phyloP scores from a whole-genome alignment of 2,888 invertebrate species.

The Yponomeuta evonymella region DNA sequence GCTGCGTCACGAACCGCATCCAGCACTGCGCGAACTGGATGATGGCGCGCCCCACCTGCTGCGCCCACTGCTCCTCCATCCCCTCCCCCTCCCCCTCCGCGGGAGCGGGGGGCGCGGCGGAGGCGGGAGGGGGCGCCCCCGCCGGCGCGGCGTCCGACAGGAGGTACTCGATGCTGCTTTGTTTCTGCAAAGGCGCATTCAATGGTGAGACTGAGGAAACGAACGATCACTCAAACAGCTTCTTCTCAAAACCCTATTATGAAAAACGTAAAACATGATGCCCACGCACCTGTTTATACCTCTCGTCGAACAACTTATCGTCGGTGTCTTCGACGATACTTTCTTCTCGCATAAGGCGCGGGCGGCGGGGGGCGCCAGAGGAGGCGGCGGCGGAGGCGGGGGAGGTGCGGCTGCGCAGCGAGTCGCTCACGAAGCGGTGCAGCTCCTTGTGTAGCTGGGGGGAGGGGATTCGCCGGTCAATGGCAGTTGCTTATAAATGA shows the following conservation, averaged over 20 bases:
- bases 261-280: not conserved
- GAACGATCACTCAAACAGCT: no score
- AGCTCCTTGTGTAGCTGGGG: constrained; percentile 82
- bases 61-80: constrained; percentile 30
- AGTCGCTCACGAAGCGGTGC: constrained; percentile 76
- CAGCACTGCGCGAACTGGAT: constrained; percentile 79
- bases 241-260: no score
- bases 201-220: no score
- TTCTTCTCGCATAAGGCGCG: constrained; percentile 42
- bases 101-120: constrained; percentile 16
- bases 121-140: constrained; percentile 18
- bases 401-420: constrained; percentile 21
- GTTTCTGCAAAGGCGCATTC: constrained; percentile 29
- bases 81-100: constrained; percentile 21
- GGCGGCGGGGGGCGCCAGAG: constrained; percentile 24
- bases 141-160: constrained; percentile 24
- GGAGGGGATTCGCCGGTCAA: not conserved
- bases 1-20: constrained; percentile 91
- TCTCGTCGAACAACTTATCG: constrained; percentile 33
- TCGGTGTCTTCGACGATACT: constrained; percentile 55
- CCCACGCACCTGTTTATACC: not conserved
- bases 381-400: constrained; percentile 17
- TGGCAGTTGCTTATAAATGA: not conserved
- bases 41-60: constrained; percentile 48
- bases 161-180: constrained; percentile 38